A percentile compares a stretch with the other conserved stretches of the same genome.
These are phyloP conservation scores for Drosophila repletoides DNA, from an alignment of 1,140 invertebrate genomes.

Conservation along the genomic window DNA sequence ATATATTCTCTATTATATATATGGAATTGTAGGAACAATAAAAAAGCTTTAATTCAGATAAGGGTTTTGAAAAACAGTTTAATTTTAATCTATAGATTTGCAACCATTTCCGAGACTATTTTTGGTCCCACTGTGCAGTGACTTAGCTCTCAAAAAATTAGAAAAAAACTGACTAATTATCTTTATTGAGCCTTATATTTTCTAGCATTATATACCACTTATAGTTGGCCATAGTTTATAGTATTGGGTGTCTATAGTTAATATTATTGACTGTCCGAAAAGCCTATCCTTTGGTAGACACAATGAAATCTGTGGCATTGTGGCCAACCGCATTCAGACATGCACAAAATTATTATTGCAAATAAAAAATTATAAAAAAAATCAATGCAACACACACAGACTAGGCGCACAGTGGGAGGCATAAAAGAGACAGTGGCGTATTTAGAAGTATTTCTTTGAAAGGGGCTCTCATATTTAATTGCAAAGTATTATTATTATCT, in stretches of 20 bases:
- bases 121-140: too few species aligned
- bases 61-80: too few species aligned
- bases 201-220: background rate
- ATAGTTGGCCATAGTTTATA: background rate
- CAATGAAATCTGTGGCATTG: slow-evolving; percentile 41
- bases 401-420: background rate
- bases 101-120: too few species aligned
- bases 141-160: too few species aligned
- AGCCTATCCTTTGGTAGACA: background rate
- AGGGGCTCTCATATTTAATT: too few species aligned
- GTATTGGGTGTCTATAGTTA: background rate
- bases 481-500: too few species aligned
- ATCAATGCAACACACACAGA: slow-evolving; percentile 54
- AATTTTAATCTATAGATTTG: too few species aligned
- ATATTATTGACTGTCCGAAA: slow-evolving; percentile 21
- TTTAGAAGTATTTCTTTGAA: too few species aligned
- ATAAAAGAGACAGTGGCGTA: slow-evolving; percentile 9
- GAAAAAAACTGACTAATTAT: too few species aligned
- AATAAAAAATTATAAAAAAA: slow-evolving; percentile 60
- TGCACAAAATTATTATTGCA: slow-evolving; percentile 56
- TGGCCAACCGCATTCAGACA: slow-evolving; percentile 59
- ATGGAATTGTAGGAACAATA: too few species aligned
- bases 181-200: background rate
- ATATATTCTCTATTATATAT: too few species aligned
- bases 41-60: too few species aligned